Conservation (phyloP, 2,113 vertebrate genomes). For the Phalacrocorax carbo region DNA sequence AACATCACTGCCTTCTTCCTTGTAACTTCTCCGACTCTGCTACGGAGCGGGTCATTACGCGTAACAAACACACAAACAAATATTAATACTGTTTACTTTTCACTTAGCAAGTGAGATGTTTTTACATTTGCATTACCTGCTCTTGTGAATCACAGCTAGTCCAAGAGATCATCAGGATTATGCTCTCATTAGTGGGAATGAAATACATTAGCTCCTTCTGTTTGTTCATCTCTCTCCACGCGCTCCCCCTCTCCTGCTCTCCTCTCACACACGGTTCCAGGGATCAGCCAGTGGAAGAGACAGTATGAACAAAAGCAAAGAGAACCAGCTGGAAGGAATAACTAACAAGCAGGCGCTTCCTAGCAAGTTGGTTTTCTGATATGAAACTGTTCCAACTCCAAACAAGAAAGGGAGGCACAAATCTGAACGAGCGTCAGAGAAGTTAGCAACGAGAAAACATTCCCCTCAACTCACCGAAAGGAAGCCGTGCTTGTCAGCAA, state of each 20-base stretch:
- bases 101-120: neutral
- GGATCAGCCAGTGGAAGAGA: neutral
- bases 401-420: neutral
- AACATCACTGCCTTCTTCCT: neutral
- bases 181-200: neutral
- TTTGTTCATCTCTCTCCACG: neutral
- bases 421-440: neutral
- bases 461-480: conserved; percentile 57
- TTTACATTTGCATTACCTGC: conserved; percentile 12
- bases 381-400: neutral
- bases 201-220: neutral
- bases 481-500: conserved; percentile 11
- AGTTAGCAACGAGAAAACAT: neutral
- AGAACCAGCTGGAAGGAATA: neutral
- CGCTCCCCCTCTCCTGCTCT: neutral
- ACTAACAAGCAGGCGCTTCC: neutral
- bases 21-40: neutral
- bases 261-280: neutral
- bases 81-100: neutral
- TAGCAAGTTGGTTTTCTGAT: neutral
- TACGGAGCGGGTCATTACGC: neutral
- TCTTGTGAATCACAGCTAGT: conserved; percentile 3
- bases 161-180: neutral
- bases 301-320: neutral
- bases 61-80: neutral